Percentiles rank a stretch among this genome's conserved stretches.
These are phyloP conservation scores for Spodoptera exigua DNA, from an alignment of 2,888 invertebrate genomes.

Conservation along the genomic window DNA sequence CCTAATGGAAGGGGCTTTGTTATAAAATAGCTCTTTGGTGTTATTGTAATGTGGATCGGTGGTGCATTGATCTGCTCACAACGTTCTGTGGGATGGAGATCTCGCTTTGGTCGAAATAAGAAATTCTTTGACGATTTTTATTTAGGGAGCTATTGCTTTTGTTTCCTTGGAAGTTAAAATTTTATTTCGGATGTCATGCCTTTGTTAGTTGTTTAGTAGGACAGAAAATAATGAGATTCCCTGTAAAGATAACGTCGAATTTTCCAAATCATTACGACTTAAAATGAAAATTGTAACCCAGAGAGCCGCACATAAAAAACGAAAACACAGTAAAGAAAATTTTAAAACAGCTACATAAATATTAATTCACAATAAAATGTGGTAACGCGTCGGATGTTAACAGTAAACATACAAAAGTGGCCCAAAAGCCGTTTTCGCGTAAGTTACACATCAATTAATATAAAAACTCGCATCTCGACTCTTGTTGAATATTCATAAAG, in stretches of 20 bases:
- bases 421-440: slow-evolving; percentile 68
- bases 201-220: too few relatives aligned
- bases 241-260: too few relatives aligned
- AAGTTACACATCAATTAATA: slow-evolving; percentile 85
- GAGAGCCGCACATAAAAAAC: neutral
- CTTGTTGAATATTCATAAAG: slow-evolving; percentile 88
- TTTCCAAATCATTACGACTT: too few relatives aligned
- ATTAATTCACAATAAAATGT: slow-evolving; percentile 46
- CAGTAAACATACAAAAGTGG: slow-evolving; percentile 56
- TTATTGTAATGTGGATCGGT: neutral
- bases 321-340: neutral
- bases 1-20: slow-evolving; percentile 29
- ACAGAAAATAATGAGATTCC: too few relatives aligned
- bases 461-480: slow-evolving; percentile 81
- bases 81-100: too few relatives aligned
- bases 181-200: too few relatives aligned
- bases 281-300: too few relatives aligned
- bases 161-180: too few relatives aligned
- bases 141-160: too few relatives aligned
- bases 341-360: slow-evolving; percentile 28
- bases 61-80: too few relatives aligned
- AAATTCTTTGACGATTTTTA: too few relatives aligned
- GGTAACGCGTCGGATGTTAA: slow-evolving; percentile 50
- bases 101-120: too few relatives aligned
- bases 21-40: slow-evolving; percentile 25